Conservation (phyloP, 2,113 vertebrate species). For the Notechis scutatus region DNA sequence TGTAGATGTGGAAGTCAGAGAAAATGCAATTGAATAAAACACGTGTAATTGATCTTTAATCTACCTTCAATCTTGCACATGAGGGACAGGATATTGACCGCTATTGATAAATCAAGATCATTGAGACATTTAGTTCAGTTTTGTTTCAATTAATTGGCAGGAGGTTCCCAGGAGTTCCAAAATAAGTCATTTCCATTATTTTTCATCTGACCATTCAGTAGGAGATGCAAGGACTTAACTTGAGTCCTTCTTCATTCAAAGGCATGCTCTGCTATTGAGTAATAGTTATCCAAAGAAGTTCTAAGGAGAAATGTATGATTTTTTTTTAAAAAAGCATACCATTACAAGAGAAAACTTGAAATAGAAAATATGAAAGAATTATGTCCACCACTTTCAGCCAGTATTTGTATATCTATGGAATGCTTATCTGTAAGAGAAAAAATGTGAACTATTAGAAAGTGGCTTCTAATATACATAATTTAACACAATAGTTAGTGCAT, state of each 20-base stretch:
- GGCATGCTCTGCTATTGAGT: neutral
- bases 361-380: neutral
- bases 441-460: constrained; percentile 31
- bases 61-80: neutral
- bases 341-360: neutral
- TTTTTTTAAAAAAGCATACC: neutral
- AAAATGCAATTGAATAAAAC: neutral
- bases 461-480: constrained; percentile 42
- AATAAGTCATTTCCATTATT: neutral
- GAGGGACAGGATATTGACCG: neutral
- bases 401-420: constrained; percentile 11
- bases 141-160: neutral
- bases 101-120: neutral
- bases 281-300: neutral
- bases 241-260: neutral
- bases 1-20: neutral
- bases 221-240: neutral
- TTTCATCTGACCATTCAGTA: neutral
- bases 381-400: neutral
- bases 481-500: constrained; percentile 37
- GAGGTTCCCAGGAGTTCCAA: neutral
- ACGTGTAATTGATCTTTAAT: neutral
- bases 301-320: neutral
- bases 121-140: neutral
- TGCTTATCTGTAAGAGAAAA: constrained; percentile 18